Base-by-base conservation (phyloP, 2,113 vertebrate species). In the Bucco capensis region DNA sequence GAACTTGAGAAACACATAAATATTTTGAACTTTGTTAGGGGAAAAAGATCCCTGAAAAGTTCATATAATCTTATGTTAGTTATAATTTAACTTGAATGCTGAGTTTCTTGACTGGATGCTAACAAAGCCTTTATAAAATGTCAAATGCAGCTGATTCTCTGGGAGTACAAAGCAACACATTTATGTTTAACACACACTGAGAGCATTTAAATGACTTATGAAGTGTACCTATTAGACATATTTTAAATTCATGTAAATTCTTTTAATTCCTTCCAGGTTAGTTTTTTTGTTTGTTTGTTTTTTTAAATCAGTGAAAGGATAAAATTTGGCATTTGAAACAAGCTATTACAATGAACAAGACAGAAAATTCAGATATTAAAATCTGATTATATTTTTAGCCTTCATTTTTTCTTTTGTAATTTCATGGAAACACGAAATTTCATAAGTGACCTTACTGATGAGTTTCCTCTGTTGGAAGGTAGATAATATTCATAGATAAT, bases 51-150 rank as follows among this genome's bases (percentile, higher is more conserved):
- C 46, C 49, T 73, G 69, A 76, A 75, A 77, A 70, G 8, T 61
- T 79, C 22, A 44, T 81, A 35, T n/a, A 64, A 65, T 50, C 50
- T 94, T 82, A 71, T 6, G 33, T 40, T 74, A 54, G 27, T 69
- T 92, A 8, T n/a, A 65, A 67, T 88, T 85, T 58, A 78, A 90
- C 69, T 76, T 87, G 74, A 75, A 74, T 60, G 3, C 28, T 89
- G 60, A 83, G 54, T 74, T 85, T 6, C 66, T 82, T 93, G 54
- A 61, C 40, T 91, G 38, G 35, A 70, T 80, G 88, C 67, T 76
- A 66, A 80, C 64, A 95, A 93, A 94, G 30, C 19, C 35, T 64
- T 66, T 54, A 64, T 74, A 86, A 69, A 62, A 86, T 88, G 71
- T 81, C 90, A 89, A 89, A 70, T 27, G 33, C 61, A 72, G 46